Percentiles rank a stretch among this genome's conserved stretches.
These are phyloP conservation scores for Jaculus jaculus DNA, from an alignment of 2,113 vertebrate genomes.

Conservation along the genomic window DNA sequence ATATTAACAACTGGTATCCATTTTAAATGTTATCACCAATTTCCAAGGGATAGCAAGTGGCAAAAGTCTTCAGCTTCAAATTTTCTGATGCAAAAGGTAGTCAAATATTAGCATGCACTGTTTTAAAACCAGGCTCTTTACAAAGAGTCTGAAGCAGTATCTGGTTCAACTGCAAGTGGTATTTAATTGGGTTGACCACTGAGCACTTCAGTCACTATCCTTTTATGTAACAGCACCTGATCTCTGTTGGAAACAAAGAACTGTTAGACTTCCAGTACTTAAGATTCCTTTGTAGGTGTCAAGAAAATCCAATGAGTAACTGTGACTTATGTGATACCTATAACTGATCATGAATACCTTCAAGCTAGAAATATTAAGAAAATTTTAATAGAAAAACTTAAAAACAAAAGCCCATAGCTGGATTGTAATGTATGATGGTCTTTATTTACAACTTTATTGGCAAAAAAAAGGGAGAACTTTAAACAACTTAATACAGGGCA, in stretches of 20 bases:
- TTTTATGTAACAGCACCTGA: neutral
- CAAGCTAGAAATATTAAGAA: neutral
- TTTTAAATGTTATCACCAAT: conserved; percentile 14
- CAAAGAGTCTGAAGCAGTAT: neutral
- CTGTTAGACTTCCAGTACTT: neutral
- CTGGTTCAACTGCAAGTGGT: neutral
- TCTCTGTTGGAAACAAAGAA: neutral
- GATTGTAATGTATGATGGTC: conserved; percentile 79
- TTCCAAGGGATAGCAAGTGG: neutral
- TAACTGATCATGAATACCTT: neutral
- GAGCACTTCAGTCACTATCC: neutral
- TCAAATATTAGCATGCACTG: neutral
- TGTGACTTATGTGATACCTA: neutral
- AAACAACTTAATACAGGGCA: conserved; percentile 82
- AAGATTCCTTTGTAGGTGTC: neutral
- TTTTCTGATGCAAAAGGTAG: conserved; percentile 4
- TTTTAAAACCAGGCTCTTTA: neutral
- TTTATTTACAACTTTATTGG: conserved; percentile 89
- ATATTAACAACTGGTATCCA: conserved; percentile 1
- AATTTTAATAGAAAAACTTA: conserved; percentile 33
- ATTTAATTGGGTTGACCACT: conserved; percentile 3
- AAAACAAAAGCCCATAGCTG: conserved; percentile 75
- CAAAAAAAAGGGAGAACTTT: conserved; percentile 82
- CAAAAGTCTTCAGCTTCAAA: neutral
- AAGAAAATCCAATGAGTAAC: neutral